Base-by-base conservation (phyloP, 1,140 invertebrate species). In the Antheraea mylitta region DNA sequence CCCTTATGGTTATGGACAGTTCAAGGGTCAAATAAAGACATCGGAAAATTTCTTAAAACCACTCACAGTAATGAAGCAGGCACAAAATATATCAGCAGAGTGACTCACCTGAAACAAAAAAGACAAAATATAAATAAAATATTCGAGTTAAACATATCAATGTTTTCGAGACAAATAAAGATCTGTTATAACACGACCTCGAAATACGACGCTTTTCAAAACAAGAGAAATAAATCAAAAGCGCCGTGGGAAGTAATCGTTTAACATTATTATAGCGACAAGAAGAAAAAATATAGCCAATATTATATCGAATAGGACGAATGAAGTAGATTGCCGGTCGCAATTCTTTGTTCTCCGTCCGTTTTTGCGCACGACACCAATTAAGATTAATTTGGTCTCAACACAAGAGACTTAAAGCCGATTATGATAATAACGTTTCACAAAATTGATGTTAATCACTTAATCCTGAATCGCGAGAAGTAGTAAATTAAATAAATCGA, bases 101-200 rank as follows among this genome's bases (percentile, higher is more conserved):
- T 63, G 61, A 63, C 61, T 63, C 61, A 63, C 61, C 61, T 63
- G n/a, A 63, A 63, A 63, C 61, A 63, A 63, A 63, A 63, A n/a
- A 36, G 45, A n/a, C 16, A 36, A 63, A 13, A 63, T 63, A 63
- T 63, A 7, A 37, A 63, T 36, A 63, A 37, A 36, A 63, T 11
- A 53, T 11, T 53, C 45, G 45, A 53, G 7, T 16, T 13, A 53
- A 53, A 13, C 45, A n/a, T 53, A 53, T 53, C 45, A 53, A 16
- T 16, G 45, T 6, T 6, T 53, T 53, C 45, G 16, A n/a, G 9
- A 53, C 45, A 13, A 53, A 53, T 53, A 53, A 53, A 53, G 16
- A 53, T 13, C 45, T 16, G 45, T 53, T 53, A 53, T 53, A 16
- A 53, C 45, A 53, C 10, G 61, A 63, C 19, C 61, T 36, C 37